These are phyloP conservation scores for Papilio aristodemus DNA, from an alignment of 1,140 invertebrate genomes.

Conservation along the genomic window DNA sequence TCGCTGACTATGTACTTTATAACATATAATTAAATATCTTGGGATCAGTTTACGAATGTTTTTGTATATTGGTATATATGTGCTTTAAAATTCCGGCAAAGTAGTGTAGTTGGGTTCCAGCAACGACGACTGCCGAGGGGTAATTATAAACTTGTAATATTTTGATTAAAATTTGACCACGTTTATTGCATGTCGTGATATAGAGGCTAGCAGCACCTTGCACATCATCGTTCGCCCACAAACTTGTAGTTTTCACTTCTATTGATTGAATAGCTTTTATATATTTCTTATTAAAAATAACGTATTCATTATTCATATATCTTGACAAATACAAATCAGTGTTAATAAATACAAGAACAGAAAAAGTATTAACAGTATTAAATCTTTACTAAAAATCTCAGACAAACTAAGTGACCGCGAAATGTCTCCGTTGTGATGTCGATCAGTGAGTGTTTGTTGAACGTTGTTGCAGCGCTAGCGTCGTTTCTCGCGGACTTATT, in stretches of 20 bases:
- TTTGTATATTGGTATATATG: not conserved
- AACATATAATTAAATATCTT: conserved; percentile 36
- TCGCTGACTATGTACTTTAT: too few relatives aligned
- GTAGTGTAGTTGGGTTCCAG: not conserved
- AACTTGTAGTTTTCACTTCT: conserved; percentile 8
- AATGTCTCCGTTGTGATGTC: not conserved
- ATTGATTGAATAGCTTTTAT: not conserved
- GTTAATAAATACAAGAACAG: not conserved
- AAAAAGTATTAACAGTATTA: not conserved
- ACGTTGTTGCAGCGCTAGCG: conserved; percentile 83
- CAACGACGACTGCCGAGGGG: not conserved
- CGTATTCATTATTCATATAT: conserved; percentile 70
- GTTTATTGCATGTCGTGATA: conserved; percentile 26
- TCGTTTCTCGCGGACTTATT: conserved; percentile 86
- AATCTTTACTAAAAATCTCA: not conserved
- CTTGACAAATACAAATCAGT: not conserved
- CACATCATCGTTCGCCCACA: conserved; percentile 16
- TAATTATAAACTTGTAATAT: conserved; percentile 1
- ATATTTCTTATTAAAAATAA: conserved; percentile 51
- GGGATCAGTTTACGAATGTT: conserved; percentile 58
- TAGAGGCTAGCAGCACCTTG: conserved; percentile 15
- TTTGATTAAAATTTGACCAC: not conserved
- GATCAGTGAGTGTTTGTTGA: conserved; percentile 33
- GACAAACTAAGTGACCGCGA: not conserved
- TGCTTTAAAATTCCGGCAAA: not conserved